Percentiles rank a stretch among this genome's conserved stretches.
phyloP scores from a whole-genome alignment of 1,140 invertebrate species.

The Ceratosolen fusciceps region DNA sequence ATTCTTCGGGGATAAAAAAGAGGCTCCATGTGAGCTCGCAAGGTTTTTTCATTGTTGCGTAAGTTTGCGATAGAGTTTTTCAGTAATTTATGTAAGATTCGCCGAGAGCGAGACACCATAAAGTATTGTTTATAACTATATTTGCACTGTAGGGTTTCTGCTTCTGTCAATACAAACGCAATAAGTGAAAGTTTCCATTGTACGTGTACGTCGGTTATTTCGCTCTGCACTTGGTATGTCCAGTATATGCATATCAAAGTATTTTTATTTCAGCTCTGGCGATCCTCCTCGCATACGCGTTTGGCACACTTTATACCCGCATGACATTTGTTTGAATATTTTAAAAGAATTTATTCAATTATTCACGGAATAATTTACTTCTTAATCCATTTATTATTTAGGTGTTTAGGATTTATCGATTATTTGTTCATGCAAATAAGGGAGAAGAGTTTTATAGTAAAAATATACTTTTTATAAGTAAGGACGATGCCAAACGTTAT shows the following conservation, averaged over 20 bases:
- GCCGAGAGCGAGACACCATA: neutral
- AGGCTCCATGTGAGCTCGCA: neutral
- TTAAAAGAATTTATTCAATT: constrained; percentile 7
- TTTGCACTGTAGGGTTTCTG: neutral
- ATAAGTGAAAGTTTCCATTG: constrained; percentile 31
- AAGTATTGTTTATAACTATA: constrained; percentile 33
- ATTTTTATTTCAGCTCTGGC: neutral
- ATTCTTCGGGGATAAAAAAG: neutral
- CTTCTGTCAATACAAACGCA: neutral
- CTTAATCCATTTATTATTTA: too few species aligned
- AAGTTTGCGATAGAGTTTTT: neutral
- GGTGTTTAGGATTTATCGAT: too few species aligned
- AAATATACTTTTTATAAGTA: too few species aligned
- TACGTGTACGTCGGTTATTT: constrained; percentile 9
- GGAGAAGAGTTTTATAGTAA: too few species aligned
- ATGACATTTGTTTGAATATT: neutral
- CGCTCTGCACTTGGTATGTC: neutral
- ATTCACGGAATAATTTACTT: neutral
- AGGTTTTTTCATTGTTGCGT: neutral
- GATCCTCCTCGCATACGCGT: neutral
- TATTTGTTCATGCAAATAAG: too few species aligned
- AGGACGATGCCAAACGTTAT: too few species aligned
- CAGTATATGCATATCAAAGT: neutral
- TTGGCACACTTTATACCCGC: constrained; percentile 4
- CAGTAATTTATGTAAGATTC: constrained; percentile 3